phyloP scores from a whole-genome alignment of 2,888 invertebrate species.

The Nomada fabriciana region DNA sequence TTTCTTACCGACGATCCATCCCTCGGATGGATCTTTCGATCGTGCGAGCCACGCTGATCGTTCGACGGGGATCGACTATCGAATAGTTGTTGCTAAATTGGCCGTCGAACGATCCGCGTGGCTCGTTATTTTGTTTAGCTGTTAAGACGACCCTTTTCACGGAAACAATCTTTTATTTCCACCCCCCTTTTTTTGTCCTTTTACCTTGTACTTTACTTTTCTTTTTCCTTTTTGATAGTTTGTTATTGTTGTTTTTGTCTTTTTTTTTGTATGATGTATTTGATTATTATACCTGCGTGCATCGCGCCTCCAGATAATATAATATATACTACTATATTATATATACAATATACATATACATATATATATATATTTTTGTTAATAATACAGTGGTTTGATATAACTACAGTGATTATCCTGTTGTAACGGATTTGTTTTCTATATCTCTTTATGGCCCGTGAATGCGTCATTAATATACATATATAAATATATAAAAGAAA shows the following conservation, averaged over 20 bases:
- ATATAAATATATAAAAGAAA: slow-evolving; percentile 28
- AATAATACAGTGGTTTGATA: slow-evolving; percentile 80
- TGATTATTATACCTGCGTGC: slow-evolving; percentile 71
- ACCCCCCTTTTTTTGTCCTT: slow-evolving; percentile 17
- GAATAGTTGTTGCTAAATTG: background rate
- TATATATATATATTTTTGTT: slow-evolving; percentile 78
- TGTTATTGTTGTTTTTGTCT: slow-evolving; percentile 81
- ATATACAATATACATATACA: slow-evolving; percentile 58
- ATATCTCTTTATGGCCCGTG: slow-evolving; percentile 66
- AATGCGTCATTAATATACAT: slow-evolving; percentile 59
- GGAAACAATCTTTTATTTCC: slow-evolving; percentile 35
- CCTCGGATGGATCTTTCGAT: slow-evolving; percentile 10
- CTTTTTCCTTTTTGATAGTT: slow-evolving; percentile 79
- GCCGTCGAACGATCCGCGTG: slow-evolving; percentile 17
- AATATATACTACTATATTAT: slow-evolving; percentile 65
- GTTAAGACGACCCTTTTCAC: slow-evolving; percentile 41
- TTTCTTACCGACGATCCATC: slow-evolving; percentile 51
- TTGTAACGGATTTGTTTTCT: slow-evolving; percentile 73
- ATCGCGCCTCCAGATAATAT: slow-evolving; percentile 65
- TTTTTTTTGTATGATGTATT: slow-evolving; percentile 81
- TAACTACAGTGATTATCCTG: slow-evolving; percentile 73
- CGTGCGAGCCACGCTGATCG: slow-evolving; percentile 27
- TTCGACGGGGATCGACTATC: background rate
- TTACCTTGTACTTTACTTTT: slow-evolving; percentile 7
- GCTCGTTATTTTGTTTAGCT: slow-evolving; percentile 21